Evolutionary conservation across 2,888 invertebrate species (phyloP), one percentile per base, ranked within the genome.

Genomic region (Cylindroiulus punctatus): DNA sequence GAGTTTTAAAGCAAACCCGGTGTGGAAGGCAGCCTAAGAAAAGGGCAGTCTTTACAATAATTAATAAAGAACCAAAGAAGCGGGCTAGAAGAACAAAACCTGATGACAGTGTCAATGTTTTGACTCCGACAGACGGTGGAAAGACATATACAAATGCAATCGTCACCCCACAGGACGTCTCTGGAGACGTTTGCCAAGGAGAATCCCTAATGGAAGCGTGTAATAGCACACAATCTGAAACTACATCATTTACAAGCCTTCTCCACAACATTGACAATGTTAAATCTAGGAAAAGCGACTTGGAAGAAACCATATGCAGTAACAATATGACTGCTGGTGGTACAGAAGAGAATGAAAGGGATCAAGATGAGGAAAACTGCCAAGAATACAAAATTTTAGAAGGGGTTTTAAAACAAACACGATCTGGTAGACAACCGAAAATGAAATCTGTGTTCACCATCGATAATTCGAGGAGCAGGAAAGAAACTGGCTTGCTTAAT

Each of bases 381-480:
- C 22, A 84, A 44, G 84, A 84, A 42, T n/a, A 47, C 22, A 47
- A 47, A 2, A 36, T 85, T n/a, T 44, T 85, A 81, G 85, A 85
- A 17, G 32, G 76, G 2, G 44, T 85, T 85, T 81, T 85, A 26
- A 85, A 85, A 30, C 19, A 85, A 32, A 85, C 85, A n/a, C 57
- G 85, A 36, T 85, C 65, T 36, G 85, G 85, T n/a, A 32, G 85
- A 30, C 85, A 85, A 65, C 85, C 85, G 17, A 85, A 85, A 76
- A 57, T 36, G 42, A 36, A 42, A 82, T 14, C 82, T 36, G n/a
- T n/a, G 0, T 82, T 36, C 17, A 82, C 36, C 19, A 82, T 82
- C 0, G 22, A 36, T 82, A 47, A 44, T n/a, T 36, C 22, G n/a
- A n/a, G 52, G 26, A n/a, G 1, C 19, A 84, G 52, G 84, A 65